Percentiles rank a stretch among this genome's conserved stretches.
phyloP scores from a whole-genome alignment of 2,797 vertebrate genomes.

The Distichodus sexfasciatus region DNA sequence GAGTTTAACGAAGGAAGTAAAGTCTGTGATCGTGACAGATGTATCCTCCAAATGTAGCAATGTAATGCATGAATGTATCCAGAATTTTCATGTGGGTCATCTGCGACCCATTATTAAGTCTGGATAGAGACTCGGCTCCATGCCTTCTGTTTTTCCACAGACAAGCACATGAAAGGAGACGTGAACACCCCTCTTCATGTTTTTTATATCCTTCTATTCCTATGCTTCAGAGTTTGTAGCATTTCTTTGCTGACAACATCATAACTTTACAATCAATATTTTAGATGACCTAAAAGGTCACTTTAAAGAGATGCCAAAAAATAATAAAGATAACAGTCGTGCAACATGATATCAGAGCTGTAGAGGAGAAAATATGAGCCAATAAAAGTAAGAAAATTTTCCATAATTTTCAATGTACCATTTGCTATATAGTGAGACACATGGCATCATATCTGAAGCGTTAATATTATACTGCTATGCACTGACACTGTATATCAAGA shows the following conservation, averaged over 20 bases:
- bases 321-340: no score
- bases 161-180: conserved; percentile 26
- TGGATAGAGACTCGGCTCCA: conserved; percentile 31
- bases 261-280: neutral
- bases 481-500: neutral
- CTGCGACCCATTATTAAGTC: conserved; percentile 42
- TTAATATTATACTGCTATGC: conserved; percentile 6
- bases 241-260: neutral
- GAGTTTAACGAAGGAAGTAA: conserved; percentile 56
- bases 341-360: neutral
- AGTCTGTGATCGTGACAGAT: conserved; percentile 13
- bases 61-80: conserved; percentile 50
- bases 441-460: conserved; percentile 11
- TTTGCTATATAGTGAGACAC: neutral
- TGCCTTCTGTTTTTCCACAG: conserved; percentile 27
- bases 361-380: neutral
- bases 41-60: conserved; percentile 42
- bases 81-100: conserved; percentile 48
- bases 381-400: neutral
- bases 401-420: conserved; percentile 18
- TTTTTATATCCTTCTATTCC: no score
- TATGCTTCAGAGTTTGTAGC: neutral
- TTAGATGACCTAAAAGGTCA: neutral
- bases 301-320: neutral
- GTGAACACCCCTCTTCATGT: conserved; percentile 16